Base-by-base conservation (phyloP, 2,888 invertebrate species). In the Drosophila dives region DNA sequence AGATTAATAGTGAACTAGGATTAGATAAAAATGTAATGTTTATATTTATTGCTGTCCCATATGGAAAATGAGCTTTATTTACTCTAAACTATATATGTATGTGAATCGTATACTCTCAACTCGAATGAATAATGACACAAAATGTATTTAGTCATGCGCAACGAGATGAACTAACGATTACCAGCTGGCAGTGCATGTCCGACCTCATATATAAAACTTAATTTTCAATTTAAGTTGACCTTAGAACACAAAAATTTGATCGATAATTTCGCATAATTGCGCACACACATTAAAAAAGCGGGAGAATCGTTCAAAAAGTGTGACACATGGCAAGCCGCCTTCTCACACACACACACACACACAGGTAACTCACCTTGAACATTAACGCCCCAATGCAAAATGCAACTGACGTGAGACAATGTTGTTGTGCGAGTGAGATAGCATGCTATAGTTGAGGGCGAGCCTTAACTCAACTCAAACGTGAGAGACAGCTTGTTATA, bases 181-280 rank as follows among this genome's bases (percentile, higher is more conserved):
- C 45, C 15, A 67, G 34, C 68, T 66, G 26, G 15, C 7, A 15
- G 15, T 45, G 45, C 15, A 2, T 45, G 45, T 66, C 65, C 69
- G 58, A 54, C 75, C 71, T 63, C 53, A 51, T 33, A 54, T 58
- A 56, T 40, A 51, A 17, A 64, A 64, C 63, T 72, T 65, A 77
- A 86, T 76, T 86, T 81, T 77, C 80, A 89, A 84, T 87, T 86
- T 77, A 89, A 89, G 72, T 77, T 90, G 89, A 90, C 89, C 90
- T 90, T 90, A 90, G 70, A 80, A 69, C 59, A 77, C 10, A 34
- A 17, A 77, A 78, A 90, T 89, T 83, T 89, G 87, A 91, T 91
- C 91, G 84, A 91, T 91, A 91, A 88, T 91, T 91, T 91, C 91
- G 86, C 91, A 91, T 91, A 91, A 91, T 86, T 91, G 82, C 64